Evolutionary conservation across 2,888 invertebrate species (phyloP), one percentile per base, ranked within the genome.

Genomic region (Tholera decimalis): DNA sequence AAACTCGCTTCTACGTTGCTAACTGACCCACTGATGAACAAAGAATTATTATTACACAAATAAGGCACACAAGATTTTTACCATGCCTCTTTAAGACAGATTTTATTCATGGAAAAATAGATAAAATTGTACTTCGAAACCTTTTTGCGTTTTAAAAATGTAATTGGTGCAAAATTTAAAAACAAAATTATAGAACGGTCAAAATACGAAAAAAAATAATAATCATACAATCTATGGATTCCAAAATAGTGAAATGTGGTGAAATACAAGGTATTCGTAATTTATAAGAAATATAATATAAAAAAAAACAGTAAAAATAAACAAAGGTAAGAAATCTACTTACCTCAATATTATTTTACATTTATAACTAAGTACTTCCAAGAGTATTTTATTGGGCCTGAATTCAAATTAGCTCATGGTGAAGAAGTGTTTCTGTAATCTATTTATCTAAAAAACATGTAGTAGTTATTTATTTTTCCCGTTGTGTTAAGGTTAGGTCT

Each of bases 201-300:
- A 64, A 66, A 64, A 46, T 66, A 66, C 7, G 54, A 64, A 64
- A 65, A 63, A 58, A 50, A n/a, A 46, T 41, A 20, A n/a, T n/a
- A n/a, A n/a, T n/a, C 44, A 35, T 56, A 1, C 64, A 56, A 64
- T 64, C 66, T 30, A 66, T 66, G 64, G 30, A 66, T 37, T 13
- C 30, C 35, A 37, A 55, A 57, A 30, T 13, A 64, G 35, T 30
- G 55, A 64, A 64, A 64, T 64, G 64, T 64, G 64, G 64, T 66
- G 56, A 44, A n/a, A 39, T 56, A 22, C 8, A 2, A n/a, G 11
- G 22, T 55, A 55, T 37, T 20, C 8, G 20, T 15, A 64, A 51
- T 22, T 28, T 41, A 11, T 20, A 63, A 41, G 5, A 46, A 37
- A 55, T 2, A 33, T 8, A 53, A 35, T 35, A 35, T 15, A 50